These are phyloP conservation scores for Myathropa florea DNA, from an alignment of 2,888 invertebrate genomes.

Conservation along the genomic window DNA sequence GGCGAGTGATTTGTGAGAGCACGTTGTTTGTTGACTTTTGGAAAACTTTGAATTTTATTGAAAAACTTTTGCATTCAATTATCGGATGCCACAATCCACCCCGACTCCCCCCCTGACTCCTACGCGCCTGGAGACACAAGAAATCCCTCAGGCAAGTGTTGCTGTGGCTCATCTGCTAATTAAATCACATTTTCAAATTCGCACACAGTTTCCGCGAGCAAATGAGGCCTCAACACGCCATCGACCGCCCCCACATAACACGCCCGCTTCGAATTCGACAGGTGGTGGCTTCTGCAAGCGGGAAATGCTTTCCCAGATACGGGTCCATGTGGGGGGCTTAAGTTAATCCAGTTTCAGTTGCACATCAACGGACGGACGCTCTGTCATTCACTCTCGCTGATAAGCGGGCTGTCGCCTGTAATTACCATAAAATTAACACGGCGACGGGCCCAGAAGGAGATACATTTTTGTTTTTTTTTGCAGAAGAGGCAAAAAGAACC, in stretches of 20 bases:
- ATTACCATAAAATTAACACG: constrained; percentile 54
- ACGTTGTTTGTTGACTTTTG: constrained; percentile 23
- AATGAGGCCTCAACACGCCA: too few species aligned
- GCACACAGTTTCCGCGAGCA: too few species aligned
- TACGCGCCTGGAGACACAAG: too few species aligned
- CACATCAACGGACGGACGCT: background rate
- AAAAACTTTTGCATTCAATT: constrained; percentile 43
- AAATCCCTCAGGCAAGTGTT: too few species aligned
- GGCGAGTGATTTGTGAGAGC: background rate
- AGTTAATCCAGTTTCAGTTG: constrained; percentile 1
- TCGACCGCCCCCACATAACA: background rate
- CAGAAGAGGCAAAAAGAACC: constrained; percentile 24
- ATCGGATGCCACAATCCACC: constrained; percentile 4
- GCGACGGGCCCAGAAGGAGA: background rate
- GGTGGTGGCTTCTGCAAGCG: background rate
- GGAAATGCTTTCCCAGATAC: background rate
- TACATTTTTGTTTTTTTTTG: background rate
- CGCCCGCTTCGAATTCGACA: background rate
- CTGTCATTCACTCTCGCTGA: constrained; percentile 42
- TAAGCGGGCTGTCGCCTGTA: constrained; percentile 43
- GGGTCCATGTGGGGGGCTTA: constrained; percentile 31
- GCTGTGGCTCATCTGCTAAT: constrained; percentile 21
- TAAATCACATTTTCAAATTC: constrained; percentile 18
- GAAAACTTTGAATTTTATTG: constrained; percentile 54
- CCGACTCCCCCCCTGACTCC: too few species aligned